Conservation (phyloP, 1,140 invertebrate genomes). For the Episyrphus balteatus region DNA sequence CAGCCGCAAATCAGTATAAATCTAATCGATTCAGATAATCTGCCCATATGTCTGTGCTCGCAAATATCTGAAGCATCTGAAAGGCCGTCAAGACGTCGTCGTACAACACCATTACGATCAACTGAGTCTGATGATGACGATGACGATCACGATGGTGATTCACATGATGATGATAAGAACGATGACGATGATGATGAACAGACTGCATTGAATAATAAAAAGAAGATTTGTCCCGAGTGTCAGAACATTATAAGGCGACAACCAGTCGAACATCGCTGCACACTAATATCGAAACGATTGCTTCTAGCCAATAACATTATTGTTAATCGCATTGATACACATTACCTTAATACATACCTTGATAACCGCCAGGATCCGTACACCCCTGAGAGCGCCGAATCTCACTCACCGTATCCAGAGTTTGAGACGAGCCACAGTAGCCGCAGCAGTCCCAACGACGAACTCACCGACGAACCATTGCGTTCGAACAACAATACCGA, state of each 20-base stretch:
- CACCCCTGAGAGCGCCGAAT: slow-evolving; percentile 64
- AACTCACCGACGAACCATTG: slow-evolving; percentile 15
- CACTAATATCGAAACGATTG: slow-evolving; percentile 22
- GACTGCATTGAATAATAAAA: slow-evolving; percentile 1
- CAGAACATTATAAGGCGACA: slow-evolving; percentile 20
- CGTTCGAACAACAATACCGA: slow-evolving; percentile 8
- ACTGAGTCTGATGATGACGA: too few relatives aligned
- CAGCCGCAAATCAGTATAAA: slow-evolving; percentile 43
- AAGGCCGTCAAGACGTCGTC: too few relatives aligned
- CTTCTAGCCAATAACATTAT: slow-evolving; percentile 36
- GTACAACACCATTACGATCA: too few relatives aligned
- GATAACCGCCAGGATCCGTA: slow-evolving; percentile 51
- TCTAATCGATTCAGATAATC: slow-evolving; percentile 39
- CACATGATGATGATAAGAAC: too few relatives aligned
- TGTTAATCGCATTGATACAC: slow-evolving; percentile 43
- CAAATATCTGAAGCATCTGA: slow-evolving; percentile 4
- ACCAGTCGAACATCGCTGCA: slow-evolving; percentile 13
- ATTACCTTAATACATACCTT: slow-evolving; percentile 34
- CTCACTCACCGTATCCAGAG: slow-evolving; percentile 53
- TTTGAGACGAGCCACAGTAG: slow-evolving; percentile 2
- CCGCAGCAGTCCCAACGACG: slow-evolving; percentile 6
- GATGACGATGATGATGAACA: not conserved
- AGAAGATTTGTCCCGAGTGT: slow-evolving; percentile 21
- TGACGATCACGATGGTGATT: not conserved
- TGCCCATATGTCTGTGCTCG: slow-evolving; percentile 22